These are phyloP conservation scores for Albula glossodonta DNA, from an alignment of 2,113 vertebrate genomes.

Conservation along the genomic window DNA sequence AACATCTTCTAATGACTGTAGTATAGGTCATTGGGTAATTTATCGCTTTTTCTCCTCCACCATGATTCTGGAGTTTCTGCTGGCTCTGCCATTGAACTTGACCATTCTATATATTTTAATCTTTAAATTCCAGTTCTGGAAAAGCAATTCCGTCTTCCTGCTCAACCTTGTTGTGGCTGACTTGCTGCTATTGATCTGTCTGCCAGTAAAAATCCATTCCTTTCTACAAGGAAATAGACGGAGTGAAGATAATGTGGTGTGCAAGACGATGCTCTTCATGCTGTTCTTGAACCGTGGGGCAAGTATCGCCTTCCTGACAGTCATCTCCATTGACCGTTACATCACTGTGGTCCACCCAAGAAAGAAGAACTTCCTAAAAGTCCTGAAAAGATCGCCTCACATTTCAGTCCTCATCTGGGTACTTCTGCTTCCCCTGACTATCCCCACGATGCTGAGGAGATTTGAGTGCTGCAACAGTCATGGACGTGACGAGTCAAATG, in stretches of 20 bases:
- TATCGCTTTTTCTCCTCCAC: conserved; percentile 54
- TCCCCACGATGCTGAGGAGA: conserved; percentile 65
- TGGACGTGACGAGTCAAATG: not conserved
- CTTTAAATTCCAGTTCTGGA: conserved; percentile 76
- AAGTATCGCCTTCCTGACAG: conserved; percentile 72
- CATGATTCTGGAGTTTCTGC: conserved; percentile 72
- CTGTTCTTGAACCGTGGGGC: conserved; percentile 71
- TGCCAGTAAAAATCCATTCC: conserved; percentile 68
- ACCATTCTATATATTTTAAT: conserved; percentile 74
- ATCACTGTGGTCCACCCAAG: conserved; percentile 74
- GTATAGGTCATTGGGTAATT: not conserved
- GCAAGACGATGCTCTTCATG: conserved; percentile 71
- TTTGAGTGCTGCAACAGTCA: conserved; percentile 65
- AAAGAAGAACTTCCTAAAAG: conserved; percentile 56
- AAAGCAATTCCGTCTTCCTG: conserved; percentile 71
- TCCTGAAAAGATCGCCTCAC: conserved; percentile 54
- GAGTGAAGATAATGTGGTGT: conserved; percentile 46
- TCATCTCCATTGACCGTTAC: conserved; percentile 74
- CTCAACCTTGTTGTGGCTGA: conserved; percentile 77
- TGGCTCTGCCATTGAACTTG: conserved; percentile 74
- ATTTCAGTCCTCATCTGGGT: conserved; percentile 67
- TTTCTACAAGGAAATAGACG: conserved; percentile 54
- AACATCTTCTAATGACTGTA: not conserved
- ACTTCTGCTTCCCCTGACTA: conserved; percentile 59
- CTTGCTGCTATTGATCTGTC: conserved; percentile 72